Evolutionary conservation across 2,888 invertebrate species (phyloP).

Genomic region (Nemoura dubitans): DNA sequence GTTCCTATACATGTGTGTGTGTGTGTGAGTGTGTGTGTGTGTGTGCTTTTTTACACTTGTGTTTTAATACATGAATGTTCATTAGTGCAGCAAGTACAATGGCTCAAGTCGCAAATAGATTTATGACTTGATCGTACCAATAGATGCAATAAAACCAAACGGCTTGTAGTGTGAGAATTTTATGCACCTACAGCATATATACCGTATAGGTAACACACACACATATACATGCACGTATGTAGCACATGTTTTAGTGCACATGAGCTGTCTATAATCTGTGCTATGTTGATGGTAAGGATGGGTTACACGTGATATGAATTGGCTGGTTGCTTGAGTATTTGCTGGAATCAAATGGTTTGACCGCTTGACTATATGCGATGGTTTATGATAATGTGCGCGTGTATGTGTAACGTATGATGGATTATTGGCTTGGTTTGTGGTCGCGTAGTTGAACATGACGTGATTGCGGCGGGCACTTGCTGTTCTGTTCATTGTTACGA

Average conservation of each 20-base stretch:
- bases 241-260: not conserved
- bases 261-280: not conserved
- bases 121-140: not conserved
- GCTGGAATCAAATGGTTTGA: too few species aligned
- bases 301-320: too few species aligned
- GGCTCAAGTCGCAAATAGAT: not conserved
- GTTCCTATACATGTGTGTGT: not conserved
- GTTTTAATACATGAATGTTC: not conserved
- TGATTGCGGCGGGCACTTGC: too few species aligned
- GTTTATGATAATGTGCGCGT: too few species aligned
- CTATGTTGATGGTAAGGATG: not conserved
- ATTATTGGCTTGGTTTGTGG: too few species aligned
- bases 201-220: not conserved
- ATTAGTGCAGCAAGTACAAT: not conserved
- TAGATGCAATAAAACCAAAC: not conserved
- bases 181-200: not conserved
- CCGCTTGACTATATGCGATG: too few species aligned
- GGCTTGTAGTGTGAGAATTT: not conserved
- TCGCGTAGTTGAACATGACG: too few species aligned
- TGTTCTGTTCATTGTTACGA: too few species aligned
- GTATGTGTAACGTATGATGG: too few species aligned
- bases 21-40: not conserved
- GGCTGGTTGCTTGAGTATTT: too few species aligned
- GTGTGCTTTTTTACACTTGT: not conserved
- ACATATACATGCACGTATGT: not conserved